phyloP scores from a whole-genome alignment of 1,140 invertebrate genomes.

The Elysia chlorotica region DNA sequence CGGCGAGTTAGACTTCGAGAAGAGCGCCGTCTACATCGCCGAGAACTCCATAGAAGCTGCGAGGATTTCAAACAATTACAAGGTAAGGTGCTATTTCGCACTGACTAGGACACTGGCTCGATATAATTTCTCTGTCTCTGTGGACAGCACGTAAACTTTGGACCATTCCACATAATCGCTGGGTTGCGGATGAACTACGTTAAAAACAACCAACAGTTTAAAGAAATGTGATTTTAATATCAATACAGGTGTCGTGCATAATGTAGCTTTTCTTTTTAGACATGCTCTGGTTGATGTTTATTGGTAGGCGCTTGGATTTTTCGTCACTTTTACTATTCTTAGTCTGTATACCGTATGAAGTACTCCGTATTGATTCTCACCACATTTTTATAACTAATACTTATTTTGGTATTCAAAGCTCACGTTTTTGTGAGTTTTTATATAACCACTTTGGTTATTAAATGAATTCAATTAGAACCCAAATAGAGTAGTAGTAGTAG shows the following conservation, averaged over 20 bases:
- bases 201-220: background rate
- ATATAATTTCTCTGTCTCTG: background rate
- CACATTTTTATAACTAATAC: background rate
- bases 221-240: background rate
- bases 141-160: too few relatives aligned
- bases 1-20: conserved; percentile 6
- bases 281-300: background rate
- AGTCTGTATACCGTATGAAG: background rate
- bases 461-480: too few relatives aligned
- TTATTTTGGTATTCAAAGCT: too few relatives aligned
- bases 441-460: too few relatives aligned
- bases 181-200: background rate
- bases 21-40: background rate
- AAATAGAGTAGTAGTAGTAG: too few relatives aligned
- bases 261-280: too few relatives aligned
- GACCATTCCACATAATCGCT: too few relatives aligned
- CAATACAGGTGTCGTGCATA: background rate
- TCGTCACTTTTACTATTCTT: background rate
- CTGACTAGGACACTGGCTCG: background rate
- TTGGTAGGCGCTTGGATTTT: background rate
- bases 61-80: conserved; percentile 21
- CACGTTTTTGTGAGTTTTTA: too few relatives aligned
- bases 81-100: conserved; percentile 3
- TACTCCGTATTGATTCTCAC: background rate
- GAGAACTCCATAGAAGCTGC: conserved; percentile 20